A percentile compares a stretch with the other conserved stretches of the same genome.
These are phyloP conservation scores for Coendou prehensilis DNA, from an alignment of 2,797 vertebrate species.

Conservation along the genomic window DNA sequence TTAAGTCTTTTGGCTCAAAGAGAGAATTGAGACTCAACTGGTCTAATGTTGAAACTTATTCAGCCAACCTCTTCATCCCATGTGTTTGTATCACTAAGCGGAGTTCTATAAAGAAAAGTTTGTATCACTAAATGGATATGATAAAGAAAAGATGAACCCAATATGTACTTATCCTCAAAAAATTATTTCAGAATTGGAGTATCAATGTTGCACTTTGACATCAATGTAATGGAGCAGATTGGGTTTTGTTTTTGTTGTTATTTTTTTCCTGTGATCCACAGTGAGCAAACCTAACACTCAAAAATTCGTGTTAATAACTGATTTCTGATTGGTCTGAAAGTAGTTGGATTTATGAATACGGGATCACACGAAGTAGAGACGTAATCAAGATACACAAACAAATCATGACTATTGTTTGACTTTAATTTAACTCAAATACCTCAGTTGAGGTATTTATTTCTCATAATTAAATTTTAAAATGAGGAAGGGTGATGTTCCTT, in stretches of 20 bases:
- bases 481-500: neutral
- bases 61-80: neutral
- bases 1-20: neutral
- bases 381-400: neutral
- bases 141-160: neutral
- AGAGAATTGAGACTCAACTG: neutral
- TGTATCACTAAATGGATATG: neutral
- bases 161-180: neutral
- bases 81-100: neutral
- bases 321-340: neutral
- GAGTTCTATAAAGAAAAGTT: neutral
- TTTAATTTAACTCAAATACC: neutral
- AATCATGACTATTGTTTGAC: neutral
- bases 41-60: neutral
- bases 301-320: neutral
- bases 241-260: neutral
- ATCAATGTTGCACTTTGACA: neutral
- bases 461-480: neutral
- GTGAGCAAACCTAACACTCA: neutral
- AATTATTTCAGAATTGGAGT: neutral
- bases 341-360: neutral
- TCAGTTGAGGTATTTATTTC: neutral
- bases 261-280: neutral
- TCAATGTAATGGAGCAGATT: neutral
- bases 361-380: neutral